Evolutionary conservation across 1,140 invertebrate genomes (phyloP), one percentile per base, ranked within the genome.

Genomic region (Choristoneura fumiferana): DNA sequence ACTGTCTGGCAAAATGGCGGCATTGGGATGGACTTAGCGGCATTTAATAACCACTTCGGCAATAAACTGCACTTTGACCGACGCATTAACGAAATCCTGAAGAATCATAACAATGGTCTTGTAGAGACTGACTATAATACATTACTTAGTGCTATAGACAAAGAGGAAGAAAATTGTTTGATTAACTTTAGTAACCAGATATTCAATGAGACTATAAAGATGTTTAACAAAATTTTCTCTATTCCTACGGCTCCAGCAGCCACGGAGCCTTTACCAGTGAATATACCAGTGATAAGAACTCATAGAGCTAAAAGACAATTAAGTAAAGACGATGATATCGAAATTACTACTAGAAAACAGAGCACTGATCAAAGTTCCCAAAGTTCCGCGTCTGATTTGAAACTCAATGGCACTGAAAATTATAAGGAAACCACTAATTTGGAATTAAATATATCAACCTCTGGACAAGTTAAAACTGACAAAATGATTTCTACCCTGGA

Each of bases 1-100:
- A 73, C 78, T 8, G 71, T 83, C n/a, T 86, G 85, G 85, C 67
- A 78, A 57, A 70, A 76, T 53, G 81, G 82, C 10, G 85, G 85
- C 18, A 75, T 88, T 36, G 78, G 73, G 2, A 69, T 86, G 38
- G 79, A 86, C 57, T 68, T 88, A 10, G 54, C 52, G 14, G 68
- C 57, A 0, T 81, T 78, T 35, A 84, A 80, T 60, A 66, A 77
- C 36, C 56, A 73, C 39, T 81, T 63, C 53, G 66, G 68, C n/a
- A 69, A 57, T 52, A 59, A 62, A 38, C 67, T 69, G 37, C 17
- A 57, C 4, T 37, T 62, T n/a, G 76, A 81, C 67, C 55, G 57
- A 5, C 76, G 69, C 62, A 58, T 84, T 10, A 49, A 62, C 37
- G 62, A 68, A 4, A 80, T 88, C 64, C 62, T 88, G 35, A 78